phyloP scores from a whole-genome alignment of 2,797 vertebrate genomes.

The Syndactyla subalaris region DNA sequence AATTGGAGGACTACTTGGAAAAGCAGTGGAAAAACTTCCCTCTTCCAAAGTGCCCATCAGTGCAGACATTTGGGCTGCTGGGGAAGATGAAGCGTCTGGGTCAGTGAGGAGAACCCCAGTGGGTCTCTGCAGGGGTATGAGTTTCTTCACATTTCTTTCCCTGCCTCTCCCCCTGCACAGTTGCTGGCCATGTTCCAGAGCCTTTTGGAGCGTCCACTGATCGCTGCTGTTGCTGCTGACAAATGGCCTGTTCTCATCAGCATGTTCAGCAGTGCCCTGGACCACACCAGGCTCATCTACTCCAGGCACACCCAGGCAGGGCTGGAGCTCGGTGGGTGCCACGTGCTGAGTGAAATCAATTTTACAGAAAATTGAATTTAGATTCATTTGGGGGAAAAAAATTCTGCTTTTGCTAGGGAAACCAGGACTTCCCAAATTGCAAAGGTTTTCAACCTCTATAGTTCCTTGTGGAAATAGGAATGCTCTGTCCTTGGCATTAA shows the following conservation, averaged over 20 bases:
- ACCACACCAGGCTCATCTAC: conserved; percentile 82
- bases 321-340: conserved; percentile 77
- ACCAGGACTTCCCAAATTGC: background rate
- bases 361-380: background rate
- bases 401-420: background rate
- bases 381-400: fast-evolving
- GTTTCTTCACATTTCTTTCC: background rate
- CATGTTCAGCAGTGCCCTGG: conserved; percentile 85
- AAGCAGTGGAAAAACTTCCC: background rate
- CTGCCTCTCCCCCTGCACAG: conserved; percentile 67
- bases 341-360: fast-evolving
- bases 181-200: conserved; percentile 87
- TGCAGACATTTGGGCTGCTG: background rate
- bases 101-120: background rate
- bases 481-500: background rate
- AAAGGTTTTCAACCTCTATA: background rate
- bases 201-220: conserved; percentile 84
- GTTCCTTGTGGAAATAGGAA: background rate
- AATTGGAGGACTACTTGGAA: background rate
- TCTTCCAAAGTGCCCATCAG: background rate
- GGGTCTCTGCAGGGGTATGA: background rate
- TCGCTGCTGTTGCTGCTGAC: conserved; percentile 76
- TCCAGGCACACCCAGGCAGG: conserved; percentile 72
- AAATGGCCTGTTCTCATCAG: conserved; percentile 81
- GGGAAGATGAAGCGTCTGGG: background rate